Base-by-base conservation (phyloP, 2,797 vertebrate species). In the Lagocephalus sceleratus region DNA sequence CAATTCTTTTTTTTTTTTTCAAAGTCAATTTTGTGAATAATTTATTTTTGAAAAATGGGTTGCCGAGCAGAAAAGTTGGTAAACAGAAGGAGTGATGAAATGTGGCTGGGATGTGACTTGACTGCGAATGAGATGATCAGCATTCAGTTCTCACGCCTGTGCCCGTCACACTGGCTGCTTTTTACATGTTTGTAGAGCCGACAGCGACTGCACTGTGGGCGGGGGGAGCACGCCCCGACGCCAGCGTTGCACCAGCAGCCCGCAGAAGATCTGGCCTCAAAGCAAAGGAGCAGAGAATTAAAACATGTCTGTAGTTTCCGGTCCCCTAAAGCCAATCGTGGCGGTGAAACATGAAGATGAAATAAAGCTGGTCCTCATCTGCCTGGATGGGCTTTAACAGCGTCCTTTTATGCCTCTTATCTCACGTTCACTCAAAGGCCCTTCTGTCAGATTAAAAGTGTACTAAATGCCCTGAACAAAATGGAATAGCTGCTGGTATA, bases 171-270 rank as follows among this genome's bases (percentile, higher is more conserved):
- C 76, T 78, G 65, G 63, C 71, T 81, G 80, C 77, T 84, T 80
- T 35, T 78, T 84, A 84, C 79, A 78, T 83, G 77, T 85, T 86
- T 85, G 73, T 68, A 68, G 76, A 71, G 74, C 72, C 66, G 78
- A 71, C 60, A 56, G 70, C 68, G 40, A 52, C 73, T 43, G 69
- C 77, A 56, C 68, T 48, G 74, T 76, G 83, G 77, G 71, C 76
- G 70, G 70, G 4, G 32, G 32, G 17, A 62, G 69, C 52, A 49
- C 19, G 45, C 72, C 71, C 59, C 50, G 51, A 62, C 50, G 60
- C 74, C 78, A 78, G 60, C 64, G 5, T 35, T 4, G 60, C 65
- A 81, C 71, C 23, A 50, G 63, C 76, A 49, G 68, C 44, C 63
- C 43, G 74, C 79, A 83, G 12, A 14, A 76, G 75, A 62, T 53